Base-by-base conservation (phyloP, 1,140 invertebrate species). In the Drosophila ercepeae region DNA sequence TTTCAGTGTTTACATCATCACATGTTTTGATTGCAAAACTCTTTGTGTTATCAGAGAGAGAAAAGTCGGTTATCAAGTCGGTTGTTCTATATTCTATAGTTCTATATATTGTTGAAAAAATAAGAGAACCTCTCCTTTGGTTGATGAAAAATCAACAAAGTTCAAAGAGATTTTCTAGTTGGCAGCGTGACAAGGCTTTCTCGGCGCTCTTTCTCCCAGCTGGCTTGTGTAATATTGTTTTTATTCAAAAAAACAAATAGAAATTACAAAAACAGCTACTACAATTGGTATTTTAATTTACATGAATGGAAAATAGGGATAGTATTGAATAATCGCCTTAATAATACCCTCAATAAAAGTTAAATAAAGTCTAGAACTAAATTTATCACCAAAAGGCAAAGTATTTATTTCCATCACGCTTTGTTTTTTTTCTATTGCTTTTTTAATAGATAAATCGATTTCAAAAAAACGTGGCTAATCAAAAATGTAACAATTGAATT, bases 401-500 rank as follows among this genome's bases (percentile, higher is more conserved):
- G n/a, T n/a, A n/a, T n/a, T n/a, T n/a, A n/a, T n/a, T n/a, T n/a
- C n/a, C n/a, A 27, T 74, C 34, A 27, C 25, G 25, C 25, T 4
- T 23, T 23, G 5, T 23, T 23, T 23, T 23, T 23, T 27, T 0
- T 8, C n/a, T n/a, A n/a, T 23, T 23, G 5, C 5, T 23, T 23
- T 23, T 23, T 27, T 0, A 3, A 48, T 41, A 39, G 27, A 34
- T 51, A 57, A 75, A 75, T 68, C 71, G 71, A 75, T 68, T 68
- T 51, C 42, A 39, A 46, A 61, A 44, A 53, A 68, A 36, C n/a
- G n/a, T n/a, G n/a, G 50, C 59, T 29, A 49, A 75, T 69, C 44
- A 54, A 55, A 58, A 61, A 75, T 75, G 68, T 51, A 75, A 75
- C 63, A 75, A 75, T 75, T 69, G 61, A 75, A 75, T 75, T 52